A percentile compares a stretch with the other conserved stretches of the same genome.
phyloP scores from a whole-genome alignment of 2,797 vertebrate genomes.

The Valencia hispanica region DNA sequence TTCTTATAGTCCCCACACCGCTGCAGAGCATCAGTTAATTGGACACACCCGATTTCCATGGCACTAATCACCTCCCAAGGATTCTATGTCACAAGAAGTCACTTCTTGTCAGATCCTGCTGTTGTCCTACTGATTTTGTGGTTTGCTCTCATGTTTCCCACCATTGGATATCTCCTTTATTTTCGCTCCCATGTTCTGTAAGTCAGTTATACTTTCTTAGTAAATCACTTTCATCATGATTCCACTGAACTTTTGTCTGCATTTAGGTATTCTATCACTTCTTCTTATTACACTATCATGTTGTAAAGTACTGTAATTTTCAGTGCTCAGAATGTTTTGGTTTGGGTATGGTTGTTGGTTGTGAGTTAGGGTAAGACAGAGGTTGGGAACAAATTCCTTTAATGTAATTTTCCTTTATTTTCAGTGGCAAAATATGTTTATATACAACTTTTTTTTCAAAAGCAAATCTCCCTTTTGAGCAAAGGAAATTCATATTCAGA shows the following conservation, averaged over 20 bases:
- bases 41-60: neutral
- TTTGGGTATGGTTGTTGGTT: neutral
- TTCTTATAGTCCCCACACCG: no score
- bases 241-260: neutral
- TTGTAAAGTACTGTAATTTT: neutral
- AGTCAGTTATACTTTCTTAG: neutral
- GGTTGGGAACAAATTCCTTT: neutral
- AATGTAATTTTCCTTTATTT: neutral
- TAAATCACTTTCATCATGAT: neutral
- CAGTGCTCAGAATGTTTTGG: neutral
- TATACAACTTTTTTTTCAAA: neutral
- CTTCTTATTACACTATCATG: neutral
- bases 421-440: neutral
- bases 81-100: no score
- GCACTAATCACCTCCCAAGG: neutral
- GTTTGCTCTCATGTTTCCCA: neutral
- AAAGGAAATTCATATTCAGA: neutral
- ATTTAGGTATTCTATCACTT: neutral
- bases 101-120: neutral
- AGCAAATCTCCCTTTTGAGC: neutral
- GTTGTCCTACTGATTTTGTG: neutral
- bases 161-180: neutral
- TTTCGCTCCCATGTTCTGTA: neutral
- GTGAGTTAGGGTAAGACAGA: no score
- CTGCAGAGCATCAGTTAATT: neutral